These are phyloP conservation scores for Alauda arvensis DNA, from an alignment of 2,797 vertebrate genomes.

Conservation along the genomic window DNA sequence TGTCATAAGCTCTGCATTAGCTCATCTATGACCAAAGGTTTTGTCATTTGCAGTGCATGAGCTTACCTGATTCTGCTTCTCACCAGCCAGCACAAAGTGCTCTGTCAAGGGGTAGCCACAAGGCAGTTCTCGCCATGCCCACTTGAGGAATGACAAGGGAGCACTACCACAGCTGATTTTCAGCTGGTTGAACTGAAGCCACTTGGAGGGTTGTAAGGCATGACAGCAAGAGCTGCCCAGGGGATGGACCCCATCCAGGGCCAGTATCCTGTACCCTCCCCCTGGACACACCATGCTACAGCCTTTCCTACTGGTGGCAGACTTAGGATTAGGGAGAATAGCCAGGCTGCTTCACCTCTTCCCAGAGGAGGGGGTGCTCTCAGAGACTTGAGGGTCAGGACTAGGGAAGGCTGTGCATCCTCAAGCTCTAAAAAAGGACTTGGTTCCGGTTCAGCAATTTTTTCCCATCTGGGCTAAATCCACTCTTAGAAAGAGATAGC, in stretches of 20 bases:
- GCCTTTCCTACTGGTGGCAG: background rate
- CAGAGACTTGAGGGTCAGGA: slow-evolving; percentile 3
- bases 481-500: slow-evolving; percentile 68
- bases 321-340: background rate
- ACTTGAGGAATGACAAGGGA: background rate
- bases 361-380: background rate
- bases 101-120: background rate
- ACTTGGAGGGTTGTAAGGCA: background rate
- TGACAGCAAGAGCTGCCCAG: background rate
- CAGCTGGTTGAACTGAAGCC: background rate
- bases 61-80: background rate
- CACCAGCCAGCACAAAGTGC: background rate
- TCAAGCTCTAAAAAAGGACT: slow-evolving; percentile 61
- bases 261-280: background rate
- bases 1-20: background rate
- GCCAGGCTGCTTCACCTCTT: background rate
- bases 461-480: slow-evolving; percentile 64
- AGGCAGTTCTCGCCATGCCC: background rate
- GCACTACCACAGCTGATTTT: background rate
- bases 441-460: slow-evolving; percentile 38
- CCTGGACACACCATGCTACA: background rate
- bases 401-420: slow-evolving; percentile 37
- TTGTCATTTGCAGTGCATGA: background rate
- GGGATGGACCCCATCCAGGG: background rate
- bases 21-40: background rate